Conservation (phyloP, 2,888 invertebrate species). For the Chaitophorus viminalis region DNA sequence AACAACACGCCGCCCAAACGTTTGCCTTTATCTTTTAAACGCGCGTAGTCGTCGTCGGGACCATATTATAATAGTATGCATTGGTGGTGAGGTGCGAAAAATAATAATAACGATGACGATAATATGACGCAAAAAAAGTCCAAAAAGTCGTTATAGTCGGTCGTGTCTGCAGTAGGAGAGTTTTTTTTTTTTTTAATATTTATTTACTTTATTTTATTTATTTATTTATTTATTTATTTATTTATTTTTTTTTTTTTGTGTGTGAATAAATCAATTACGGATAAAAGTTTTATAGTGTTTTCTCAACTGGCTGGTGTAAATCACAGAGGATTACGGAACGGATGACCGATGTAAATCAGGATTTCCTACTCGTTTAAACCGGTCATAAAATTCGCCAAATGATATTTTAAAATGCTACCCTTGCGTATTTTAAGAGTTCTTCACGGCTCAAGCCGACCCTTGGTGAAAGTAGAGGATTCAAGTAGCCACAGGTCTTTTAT, state of each 20-base stretch:
- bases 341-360: constrained; percentile 61
- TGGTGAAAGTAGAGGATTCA: background rate
- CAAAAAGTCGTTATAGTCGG: constrained; percentile 25
- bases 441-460: constrained; percentile 17
- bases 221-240: background rate
- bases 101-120: background rate
- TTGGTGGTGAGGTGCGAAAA: background rate
- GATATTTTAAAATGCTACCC: constrained; percentile 47
- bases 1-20: background rate
- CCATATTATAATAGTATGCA: background rate
- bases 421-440: constrained; percentile 16
- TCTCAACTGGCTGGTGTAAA: constrained; percentile 44
- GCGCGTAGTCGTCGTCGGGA: no score
- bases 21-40: background rate
- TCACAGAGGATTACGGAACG: constrained; percentile 46
- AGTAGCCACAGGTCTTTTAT: background rate
- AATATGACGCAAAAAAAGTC: constrained; percentile 22
- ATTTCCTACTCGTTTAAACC: constrained; percentile 50
- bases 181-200: background rate
- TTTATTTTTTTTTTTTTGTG: background rate
- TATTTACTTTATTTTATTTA: background rate
- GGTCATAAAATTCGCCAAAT: constrained; percentile 52
- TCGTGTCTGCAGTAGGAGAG: background rate
- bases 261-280: constrained; percentile 56
- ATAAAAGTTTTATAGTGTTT: constrained; percentile 56